Percentiles rank a stretch among this genome's conserved stretches.
These are phyloP conservation scores for Mycalesis mineus DNA, from an alignment of 2,888 invertebrate species.

Conservation along the genomic window DNA sequence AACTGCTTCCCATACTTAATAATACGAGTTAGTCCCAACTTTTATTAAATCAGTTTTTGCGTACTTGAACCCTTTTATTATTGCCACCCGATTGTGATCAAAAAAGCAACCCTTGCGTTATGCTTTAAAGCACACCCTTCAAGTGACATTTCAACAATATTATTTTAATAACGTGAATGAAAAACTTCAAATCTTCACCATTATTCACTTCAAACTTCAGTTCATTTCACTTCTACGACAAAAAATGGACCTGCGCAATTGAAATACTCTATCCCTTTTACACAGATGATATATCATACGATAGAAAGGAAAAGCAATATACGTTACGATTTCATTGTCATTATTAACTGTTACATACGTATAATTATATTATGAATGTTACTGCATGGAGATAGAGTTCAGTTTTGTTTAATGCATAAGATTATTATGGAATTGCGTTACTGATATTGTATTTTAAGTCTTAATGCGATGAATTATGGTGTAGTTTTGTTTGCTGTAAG, in stretches of 20 bases:
- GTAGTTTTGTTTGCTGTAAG: slow-evolving; percentile 36
- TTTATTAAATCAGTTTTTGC: no score
- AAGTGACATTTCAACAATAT: no score
- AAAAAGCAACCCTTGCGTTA: no score
- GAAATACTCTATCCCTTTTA: slow-evolving; percentile 40
- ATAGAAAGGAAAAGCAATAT: slow-evolving; percentile 49
- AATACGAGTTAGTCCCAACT: no score
- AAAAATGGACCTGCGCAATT: slow-evolving; percentile 56
- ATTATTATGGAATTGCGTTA: slow-evolving; percentile 39
- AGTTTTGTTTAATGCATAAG: slow-evolving; percentile 35
- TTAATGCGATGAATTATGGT: slow-evolving; percentile 32
- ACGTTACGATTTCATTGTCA: slow-evolving; percentile 42
- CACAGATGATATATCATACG: slow-evolving; percentile 31
- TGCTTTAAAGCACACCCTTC: no score
- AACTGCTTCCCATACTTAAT: no score
- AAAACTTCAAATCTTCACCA: slow-evolving; percentile 16
- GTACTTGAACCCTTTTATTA: no score
- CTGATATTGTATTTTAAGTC: slow-evolving; percentile 18
- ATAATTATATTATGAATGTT: slow-evolving; percentile 20
- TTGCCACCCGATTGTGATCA: no score
- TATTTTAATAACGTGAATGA: background rate
- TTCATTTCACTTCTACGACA: slow-evolving; percentile 37
- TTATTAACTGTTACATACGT: slow-evolving; percentile 40
- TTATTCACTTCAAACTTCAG: slow-evolving; percentile 27
- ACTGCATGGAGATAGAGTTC: slow-evolving; percentile 32